Conservation (phyloP, 2,797 vertebrate species). For the Muraenolepis orangiensis region DNA sequence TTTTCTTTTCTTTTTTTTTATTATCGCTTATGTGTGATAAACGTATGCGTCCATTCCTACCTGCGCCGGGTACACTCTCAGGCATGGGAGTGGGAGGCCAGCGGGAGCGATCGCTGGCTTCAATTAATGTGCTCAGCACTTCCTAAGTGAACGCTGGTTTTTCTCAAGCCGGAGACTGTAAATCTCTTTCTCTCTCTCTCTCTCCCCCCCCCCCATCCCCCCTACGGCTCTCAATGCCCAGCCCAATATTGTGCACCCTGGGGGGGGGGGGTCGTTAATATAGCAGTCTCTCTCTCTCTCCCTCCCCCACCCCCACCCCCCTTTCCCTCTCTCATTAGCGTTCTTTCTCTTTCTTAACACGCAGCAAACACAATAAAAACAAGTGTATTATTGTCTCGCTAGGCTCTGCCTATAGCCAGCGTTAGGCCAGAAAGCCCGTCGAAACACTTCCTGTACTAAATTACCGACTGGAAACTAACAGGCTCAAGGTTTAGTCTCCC, state of each 20-base stretch:
- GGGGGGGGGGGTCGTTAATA: constrained; percentile 3
- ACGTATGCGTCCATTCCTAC: neutral
- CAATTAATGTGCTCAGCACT: neutral
- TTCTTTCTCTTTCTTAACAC: neutral
- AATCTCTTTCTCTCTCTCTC: constrained; percentile 11
- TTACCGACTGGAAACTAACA: neutral
- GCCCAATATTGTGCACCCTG: neutral
- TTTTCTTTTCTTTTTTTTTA: too few relatives aligned
- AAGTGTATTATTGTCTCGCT: constrained; percentile 63
- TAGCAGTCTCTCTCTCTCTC: constrained; percentile 5
- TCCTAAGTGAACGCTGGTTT: neutral
- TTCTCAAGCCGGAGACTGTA: neutral
- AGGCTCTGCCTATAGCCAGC: constrained; percentile 36
- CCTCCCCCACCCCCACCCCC: too few relatives aligned
- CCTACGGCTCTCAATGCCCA: neutral
- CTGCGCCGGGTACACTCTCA: neutral
- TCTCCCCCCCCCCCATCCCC: neutral
- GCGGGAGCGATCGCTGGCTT: neutral
- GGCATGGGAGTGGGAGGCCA: neutral
- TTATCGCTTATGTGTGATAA: too few relatives aligned
- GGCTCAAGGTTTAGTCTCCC: too few relatives aligned
- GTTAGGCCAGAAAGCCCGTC: neutral
- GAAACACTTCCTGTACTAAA: neutral
- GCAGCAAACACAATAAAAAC: constrained; percentile 32
- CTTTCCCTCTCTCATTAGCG: constrained; percentile 10